Base-by-base conservation (phyloP, 2,113 vertebrate genomes). In the Lipotes vexillifer region DNA sequence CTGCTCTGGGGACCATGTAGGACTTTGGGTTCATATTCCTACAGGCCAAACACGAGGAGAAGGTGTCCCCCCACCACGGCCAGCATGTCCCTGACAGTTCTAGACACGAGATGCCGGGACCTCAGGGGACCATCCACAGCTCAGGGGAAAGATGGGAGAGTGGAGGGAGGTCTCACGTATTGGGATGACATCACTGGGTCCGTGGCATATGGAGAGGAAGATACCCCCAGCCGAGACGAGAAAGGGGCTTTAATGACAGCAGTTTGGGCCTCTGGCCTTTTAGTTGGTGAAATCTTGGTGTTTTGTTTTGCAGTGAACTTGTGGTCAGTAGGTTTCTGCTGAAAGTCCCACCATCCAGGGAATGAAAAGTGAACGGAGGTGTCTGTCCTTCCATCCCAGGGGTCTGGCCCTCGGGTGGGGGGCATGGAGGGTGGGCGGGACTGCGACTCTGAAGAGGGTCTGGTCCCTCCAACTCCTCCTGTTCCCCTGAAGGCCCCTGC, bases 1-100 rank as follows among this genome's bases (percentile, higher is more conserved):
- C 17, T 25, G 5, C 18, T 3, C 17, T 0, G 0, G 82, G 57
- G 78, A 20, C 17, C 0, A 0, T 0, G 0, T 8, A 17, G 31
- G 2, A 23, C 38, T 8, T 13, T 6, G 0, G 0, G 23, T 49
- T 11, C 10, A 7, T 36, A 1, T 21, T 33, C 18, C 23, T 11
- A 5, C 1, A 3, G 83, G 72, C 31, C 5, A 3, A 23, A 17
- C 31, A 13, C 6, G 3, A 7, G 18, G 6, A 55, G 31, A 49
- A 23, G 31, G 9, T 29, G 9, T 3, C 11, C 23, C 75, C 49
- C 18, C 20, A 0, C 18, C 20, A 0, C 10, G 12, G 9, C 59
- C 23, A 61, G 59, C 59, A 10, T 31, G 46, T 7, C 77, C 49
- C 49, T 25, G 25, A 9, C 46, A 11, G 5, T 1, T 14, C 61